Percentiles rank a stretch among this genome's conserved stretches.
These are phyloP conservation scores for Synanthedon vespiformis DNA, from an alignment of 2,888 invertebrate genomes.

Conservation along the genomic window DNA sequence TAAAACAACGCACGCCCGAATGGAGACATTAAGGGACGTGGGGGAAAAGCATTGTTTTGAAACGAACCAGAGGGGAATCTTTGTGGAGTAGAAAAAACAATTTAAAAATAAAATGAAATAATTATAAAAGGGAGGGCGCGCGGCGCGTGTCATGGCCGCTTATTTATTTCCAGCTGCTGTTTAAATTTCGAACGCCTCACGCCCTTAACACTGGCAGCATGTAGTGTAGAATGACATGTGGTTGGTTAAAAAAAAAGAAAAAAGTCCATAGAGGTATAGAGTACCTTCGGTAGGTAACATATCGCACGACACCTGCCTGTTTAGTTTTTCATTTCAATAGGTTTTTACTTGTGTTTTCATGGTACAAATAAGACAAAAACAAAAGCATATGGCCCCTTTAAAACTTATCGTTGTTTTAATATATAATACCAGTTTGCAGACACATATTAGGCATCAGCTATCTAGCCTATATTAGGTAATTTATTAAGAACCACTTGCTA, in stretches of 20 bases:
- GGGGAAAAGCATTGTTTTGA: constrained; percentile 47
- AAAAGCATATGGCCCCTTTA: too few species aligned
- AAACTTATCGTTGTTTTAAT: too few species aligned
- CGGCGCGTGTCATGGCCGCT: constrained; percentile 59
- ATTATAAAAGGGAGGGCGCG: constrained; percentile 63
- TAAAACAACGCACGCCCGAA: constrained; percentile 65
- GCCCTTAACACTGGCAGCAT: constrained; percentile 17
- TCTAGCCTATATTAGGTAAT: too few species aligned
- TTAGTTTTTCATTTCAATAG: too few species aligned
- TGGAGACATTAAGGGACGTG: constrained; percentile 46
- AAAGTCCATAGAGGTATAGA: not conserved
- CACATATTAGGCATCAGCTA: too few species aligned
- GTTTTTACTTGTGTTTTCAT: too few species aligned
- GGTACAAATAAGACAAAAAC: too few species aligned
- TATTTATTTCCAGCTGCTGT: constrained; percentile 67
- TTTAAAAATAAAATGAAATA: constrained; percentile 71
- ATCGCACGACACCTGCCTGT: not conserved
- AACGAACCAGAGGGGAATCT: constrained; percentile 55
- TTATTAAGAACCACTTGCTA: too few species aligned
- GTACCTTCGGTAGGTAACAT: not conserved
- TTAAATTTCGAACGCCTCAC: constrained; percentile 41
- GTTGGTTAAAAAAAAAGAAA: constrained; percentile 9
- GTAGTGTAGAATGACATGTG: constrained; percentile 42
- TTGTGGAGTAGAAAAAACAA: constrained; percentile 65
- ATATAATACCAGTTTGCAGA: too few species aligned